Conservation (phyloP, 2,888 invertebrate species). For the Lepidonotus clava region DNA sequence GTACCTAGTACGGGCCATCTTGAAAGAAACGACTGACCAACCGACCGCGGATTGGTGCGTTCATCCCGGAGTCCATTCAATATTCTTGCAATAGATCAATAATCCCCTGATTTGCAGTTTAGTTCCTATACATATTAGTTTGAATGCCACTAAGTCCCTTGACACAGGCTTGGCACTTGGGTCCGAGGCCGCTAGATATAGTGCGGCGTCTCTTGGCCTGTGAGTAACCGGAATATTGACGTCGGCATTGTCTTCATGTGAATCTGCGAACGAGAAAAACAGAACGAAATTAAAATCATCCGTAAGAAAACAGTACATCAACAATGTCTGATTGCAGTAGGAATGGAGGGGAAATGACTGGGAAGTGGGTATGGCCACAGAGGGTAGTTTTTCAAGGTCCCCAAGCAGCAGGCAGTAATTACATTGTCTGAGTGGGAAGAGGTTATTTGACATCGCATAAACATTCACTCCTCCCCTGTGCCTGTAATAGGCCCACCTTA, state of each 20-base stretch:
- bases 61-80: not conserved
- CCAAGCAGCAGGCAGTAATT: no score
- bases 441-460: no score
- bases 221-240: slow-evolving; percentile 98
- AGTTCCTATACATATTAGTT: no score
- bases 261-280: slow-evolving; percentile 88
- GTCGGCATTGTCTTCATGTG: slow-evolving; percentile 99
- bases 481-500: no score
- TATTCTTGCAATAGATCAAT: not conserved
- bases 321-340: no score
- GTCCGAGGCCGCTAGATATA: slow-evolving; percentile 88
- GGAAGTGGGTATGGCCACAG: no score
- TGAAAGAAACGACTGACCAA: not conserved
- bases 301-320: no score
- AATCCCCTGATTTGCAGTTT: slow-evolving; percentile 45
- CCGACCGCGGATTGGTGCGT: not conserved
- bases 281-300: no score
- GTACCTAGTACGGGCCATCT: not conserved
- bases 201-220: slow-evolving; percentile 99
- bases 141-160: slow-evolving; percentile 22
- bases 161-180: slow-evolving; percentile 33
- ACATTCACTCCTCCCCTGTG: no score
- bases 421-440: no score
- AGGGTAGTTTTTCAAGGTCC: no score
- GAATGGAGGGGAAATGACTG: no score